These are phyloP conservation scores for Onychostruthus taczanowskii DNA, from an alignment of 2,113 vertebrate species.

Conservation along the genomic window DNA sequence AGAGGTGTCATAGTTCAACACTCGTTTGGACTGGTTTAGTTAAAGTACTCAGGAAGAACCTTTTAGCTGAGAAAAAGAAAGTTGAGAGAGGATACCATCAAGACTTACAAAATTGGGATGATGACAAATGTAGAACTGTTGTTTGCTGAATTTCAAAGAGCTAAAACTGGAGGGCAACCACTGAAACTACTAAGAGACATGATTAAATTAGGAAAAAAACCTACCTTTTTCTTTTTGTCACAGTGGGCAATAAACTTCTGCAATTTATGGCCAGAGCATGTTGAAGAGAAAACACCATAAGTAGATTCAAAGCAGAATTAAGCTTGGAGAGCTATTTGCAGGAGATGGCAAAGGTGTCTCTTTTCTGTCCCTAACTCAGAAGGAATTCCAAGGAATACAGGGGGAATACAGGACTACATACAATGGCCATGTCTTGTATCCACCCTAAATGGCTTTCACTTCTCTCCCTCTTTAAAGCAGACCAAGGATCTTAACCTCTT, in stretches of 20 bases:
- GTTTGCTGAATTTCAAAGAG: not conserved
- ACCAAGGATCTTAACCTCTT: not conserved
- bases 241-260: not conserved
- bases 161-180: not conserved
- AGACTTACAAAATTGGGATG: not conserved
- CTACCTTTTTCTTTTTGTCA: not conserved
- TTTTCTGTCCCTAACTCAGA: not conserved
- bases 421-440: accelerated
- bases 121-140: not conserved
- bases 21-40: not conserved
- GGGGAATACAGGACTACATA: not conserved
- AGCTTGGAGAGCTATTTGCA: not conserved
- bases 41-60: not conserved
- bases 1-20: not conserved
- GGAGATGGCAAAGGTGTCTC: accelerated
- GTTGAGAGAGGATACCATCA: not conserved
- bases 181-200: not conserved
- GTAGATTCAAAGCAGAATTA: not conserved
- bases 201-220: not conserved
- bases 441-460: not conserved
- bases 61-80: not conserved
- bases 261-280: not conserved
- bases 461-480: not conserved
- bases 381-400: not conserved
- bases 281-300: not conserved